Evolutionary conservation across 1,140 invertebrate genomes (phyloP).

Genomic region (Macrobrachium rosenbergii): DNA sequence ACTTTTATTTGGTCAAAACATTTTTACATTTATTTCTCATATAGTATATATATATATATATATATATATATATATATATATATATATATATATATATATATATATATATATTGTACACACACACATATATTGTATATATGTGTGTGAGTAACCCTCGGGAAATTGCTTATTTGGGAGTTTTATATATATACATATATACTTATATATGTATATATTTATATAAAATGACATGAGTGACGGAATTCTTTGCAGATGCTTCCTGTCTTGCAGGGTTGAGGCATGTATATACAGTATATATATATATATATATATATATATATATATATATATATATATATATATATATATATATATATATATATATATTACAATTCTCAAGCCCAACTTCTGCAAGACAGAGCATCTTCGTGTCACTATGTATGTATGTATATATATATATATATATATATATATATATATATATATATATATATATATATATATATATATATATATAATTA

Average conservation of each 20-base stretch:
- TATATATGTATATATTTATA: not conserved
- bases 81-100: too few species aligned
- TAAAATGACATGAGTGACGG: not conserved
- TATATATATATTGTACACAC: too few species aligned
- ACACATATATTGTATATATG: too few species aligned
- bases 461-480: not conserved
- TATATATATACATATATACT: not conserved
- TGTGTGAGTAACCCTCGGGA: too few species aligned
- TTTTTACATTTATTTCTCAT: too few species aligned
- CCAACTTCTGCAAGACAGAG: too few species aligned
- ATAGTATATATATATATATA: too few species aligned
- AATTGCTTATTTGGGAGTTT: too few species aligned
- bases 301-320: constrained; percentile 37
- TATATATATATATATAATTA: not conserved
- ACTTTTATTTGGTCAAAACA: too few species aligned
- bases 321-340: constrained; percentile 25
- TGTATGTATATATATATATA: not conserved
- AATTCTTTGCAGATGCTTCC: not conserved
- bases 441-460: not conserved
- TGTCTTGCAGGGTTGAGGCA: not conserved
- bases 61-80: too few species aligned
- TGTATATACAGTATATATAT: too few species aligned
- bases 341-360: constrained; percentile 37
- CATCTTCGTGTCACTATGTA: not conserved
- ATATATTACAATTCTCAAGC: too few species aligned